Evolutionary conservation across 2,113 vertebrate species (phyloP), one percentile per base, ranked within the genome.

Genomic region (Dasyprocta punctata): DNA sequence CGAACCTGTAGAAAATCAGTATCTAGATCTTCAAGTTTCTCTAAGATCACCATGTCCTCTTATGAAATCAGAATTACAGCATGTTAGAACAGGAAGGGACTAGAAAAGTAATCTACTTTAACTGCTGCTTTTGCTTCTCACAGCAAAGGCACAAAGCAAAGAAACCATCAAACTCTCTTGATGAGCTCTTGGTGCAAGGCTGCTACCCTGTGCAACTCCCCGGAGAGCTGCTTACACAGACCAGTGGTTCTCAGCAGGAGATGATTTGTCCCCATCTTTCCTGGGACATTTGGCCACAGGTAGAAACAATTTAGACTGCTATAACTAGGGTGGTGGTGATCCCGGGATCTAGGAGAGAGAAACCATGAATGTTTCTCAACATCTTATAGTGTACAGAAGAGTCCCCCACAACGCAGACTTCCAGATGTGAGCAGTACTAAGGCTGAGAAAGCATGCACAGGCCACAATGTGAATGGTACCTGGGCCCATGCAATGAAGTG

Each of bases 51-150:
- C 30, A 78, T 36, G 5, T n/a, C 65, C 61, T 89, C 41, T 61
- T 86, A 26, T 58, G 73, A 87, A 49, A 87, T 69, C 89, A 89
- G 80, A 93, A 56, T 88, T 73, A 86, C 5, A 83, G 63, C 69
- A 26, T 63, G n/a, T 63, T 86, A 58, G 78, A 47, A 90, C 14
- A 89, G 86, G 33, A 75, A 52, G 14, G 8, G n/a, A 47, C 24
- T 83, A 12, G 19, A 86, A 38, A 82, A 54, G 60, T 22, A 3
- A 88, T 54, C 20, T 19, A 56, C 49, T 83, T 33, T 28, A 54
- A 80, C 41, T 26, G 81, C 12, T 33, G 36, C 33, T 19, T 86
- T 71, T 52, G 24, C n/a, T 78, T 41, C 24, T 83, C 56, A 52
- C 1, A 30, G 61, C 22, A 44, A 90, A 90, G 41, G 28, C 61